phyloP scores from a whole-genome alignment of 37 sponge, comb jelly and placozoan genomes.

The Bolinopsis microptera region DNA sequence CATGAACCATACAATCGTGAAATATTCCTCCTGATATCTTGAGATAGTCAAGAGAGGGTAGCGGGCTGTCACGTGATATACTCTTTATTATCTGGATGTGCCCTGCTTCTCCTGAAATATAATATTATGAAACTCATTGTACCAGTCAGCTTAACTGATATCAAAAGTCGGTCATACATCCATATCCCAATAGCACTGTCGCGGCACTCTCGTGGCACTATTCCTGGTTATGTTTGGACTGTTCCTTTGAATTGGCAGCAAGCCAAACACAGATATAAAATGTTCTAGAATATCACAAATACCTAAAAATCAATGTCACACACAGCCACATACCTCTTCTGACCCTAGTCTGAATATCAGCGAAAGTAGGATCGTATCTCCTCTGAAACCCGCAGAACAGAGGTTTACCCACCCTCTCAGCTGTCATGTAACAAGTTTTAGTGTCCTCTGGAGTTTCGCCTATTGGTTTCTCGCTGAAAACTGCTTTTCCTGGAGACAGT shows the following conservation, averaged over 20 bases:
- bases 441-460: constrained; percentile 65
- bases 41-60: constrained; percentile 75
- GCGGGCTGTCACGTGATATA: constrained; percentile 76
- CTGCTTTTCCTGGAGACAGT: constrained; percentile 71
- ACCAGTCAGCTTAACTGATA: too few relatives aligned
- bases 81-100: constrained; percentile 73
- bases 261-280: too few relatives aligned
- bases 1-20: constrained; percentile 84
- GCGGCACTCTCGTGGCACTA: too few relatives aligned
- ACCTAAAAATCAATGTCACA: too few relatives aligned
- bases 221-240: too few relatives aligned
- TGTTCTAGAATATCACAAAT: too few relatives aligned
- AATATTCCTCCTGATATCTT: constrained; percentile 79
- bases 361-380: constrained; percentile 77
- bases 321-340: too few relatives aligned
- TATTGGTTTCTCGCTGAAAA: constrained; percentile 87
- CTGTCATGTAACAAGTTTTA: constrained; percentile 68
- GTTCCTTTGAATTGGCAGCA: too few relatives aligned
- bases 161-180: too few relatives aligned
- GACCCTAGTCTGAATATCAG: constrained; percentile 63
- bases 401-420: constrained; percentile 66
- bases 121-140: too few relatives aligned
- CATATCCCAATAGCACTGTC: too few relatives aligned
- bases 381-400: constrained; percentile 85
- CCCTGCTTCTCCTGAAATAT: constrained; percentile 70